Percentiles rank a stretch among this genome's conserved stretches.
phyloP scores from a whole-genome alignment of 2,113 vertebrate genomes.

The Cinclus cinclus region DNA sequence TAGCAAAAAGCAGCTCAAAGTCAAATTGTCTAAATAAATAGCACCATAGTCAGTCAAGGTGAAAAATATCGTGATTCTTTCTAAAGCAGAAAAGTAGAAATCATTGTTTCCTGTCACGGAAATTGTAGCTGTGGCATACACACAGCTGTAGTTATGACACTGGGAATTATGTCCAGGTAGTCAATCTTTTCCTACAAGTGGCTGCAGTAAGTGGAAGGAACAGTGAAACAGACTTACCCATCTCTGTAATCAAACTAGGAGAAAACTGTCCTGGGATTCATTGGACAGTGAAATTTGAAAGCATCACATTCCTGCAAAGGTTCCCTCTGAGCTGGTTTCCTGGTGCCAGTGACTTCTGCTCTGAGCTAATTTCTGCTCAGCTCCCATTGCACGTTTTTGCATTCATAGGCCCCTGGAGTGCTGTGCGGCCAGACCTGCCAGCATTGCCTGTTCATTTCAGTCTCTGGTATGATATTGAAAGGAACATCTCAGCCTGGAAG shows the following conservation, averaged over 20 bases:
- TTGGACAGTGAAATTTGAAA: not conserved
- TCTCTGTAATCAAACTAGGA: not conserved
- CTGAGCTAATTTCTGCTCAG: not conserved
- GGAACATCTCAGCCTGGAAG: constrained; percentile 30
- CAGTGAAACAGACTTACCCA: not conserved
- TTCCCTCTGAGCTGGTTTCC: not conserved
- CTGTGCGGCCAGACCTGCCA: constrained; percentile 14
- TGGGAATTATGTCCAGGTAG: not conserved
- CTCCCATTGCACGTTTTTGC: not conserved
- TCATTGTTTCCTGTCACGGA: not conserved
- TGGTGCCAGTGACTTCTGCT: not conserved
- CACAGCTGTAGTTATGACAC: not conserved
- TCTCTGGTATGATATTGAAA: constrained; percentile 3
- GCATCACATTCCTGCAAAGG: not conserved
- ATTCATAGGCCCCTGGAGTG: not conserved
- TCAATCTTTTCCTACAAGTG: not conserved
- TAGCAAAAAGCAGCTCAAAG: constrained; percentile 12
- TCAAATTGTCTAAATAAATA: constrained; percentile 18
- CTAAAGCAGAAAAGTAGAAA: not conserved
- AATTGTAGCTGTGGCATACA: not conserved
- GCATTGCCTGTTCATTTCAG: constrained; percentile 51
- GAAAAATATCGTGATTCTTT: not conserved
- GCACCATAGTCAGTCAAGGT: not conserved
- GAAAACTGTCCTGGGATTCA: not conserved
- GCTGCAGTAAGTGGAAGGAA: not conserved